A percentile compares a stretch with the other conserved stretches of the same genome.
phyloP scores from a whole-genome alignment of 2,888 invertebrate species.

The Masnerella sp. region DNA sequence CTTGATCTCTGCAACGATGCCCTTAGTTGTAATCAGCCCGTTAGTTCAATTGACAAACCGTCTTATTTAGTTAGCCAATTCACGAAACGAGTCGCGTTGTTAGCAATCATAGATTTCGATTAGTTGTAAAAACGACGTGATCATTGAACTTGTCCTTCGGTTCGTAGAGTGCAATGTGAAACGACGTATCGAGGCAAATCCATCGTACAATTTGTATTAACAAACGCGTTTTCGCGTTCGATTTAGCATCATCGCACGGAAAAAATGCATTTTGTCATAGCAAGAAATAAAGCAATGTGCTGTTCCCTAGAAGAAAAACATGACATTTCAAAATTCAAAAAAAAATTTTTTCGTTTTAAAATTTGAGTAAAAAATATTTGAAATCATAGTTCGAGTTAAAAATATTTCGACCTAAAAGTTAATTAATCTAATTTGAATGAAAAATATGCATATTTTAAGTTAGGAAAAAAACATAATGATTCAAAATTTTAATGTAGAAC shows the following conservation, averaged over 20 bases:
- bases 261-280: too few species aligned
- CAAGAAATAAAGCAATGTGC: too few species aligned
- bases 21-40: conserved; percentile 29
- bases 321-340: too few species aligned
- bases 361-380: too few species aligned
- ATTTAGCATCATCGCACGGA: neutral
- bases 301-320: too few species aligned
- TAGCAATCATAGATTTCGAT: conserved; percentile 30
- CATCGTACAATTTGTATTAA: conserved; percentile 41
- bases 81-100: conserved; percentile 23
- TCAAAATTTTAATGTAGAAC: too few species aligned
- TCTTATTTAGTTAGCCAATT: conserved; percentile 50
- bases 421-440: too few species aligned
- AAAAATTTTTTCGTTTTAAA: too few species aligned
- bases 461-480: too few species aligned
- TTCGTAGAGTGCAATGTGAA: conserved; percentile 36
- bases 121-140: conserved; percentile 15
- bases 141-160: conserved; percentile 36
- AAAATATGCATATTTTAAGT: too few species aligned
- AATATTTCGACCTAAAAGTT: too few species aligned
- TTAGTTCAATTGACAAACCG: conserved; percentile 34
- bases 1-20: conserved; percentile 26
- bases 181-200: conserved; percentile 29
- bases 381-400: too few species aligned
- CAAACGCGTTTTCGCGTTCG: conserved; percentile 1